These are phyloP conservation scores for Monarcha castaneiventris DNA, from an alignment of 2,113 vertebrate species.

Conservation along the genomic window DNA sequence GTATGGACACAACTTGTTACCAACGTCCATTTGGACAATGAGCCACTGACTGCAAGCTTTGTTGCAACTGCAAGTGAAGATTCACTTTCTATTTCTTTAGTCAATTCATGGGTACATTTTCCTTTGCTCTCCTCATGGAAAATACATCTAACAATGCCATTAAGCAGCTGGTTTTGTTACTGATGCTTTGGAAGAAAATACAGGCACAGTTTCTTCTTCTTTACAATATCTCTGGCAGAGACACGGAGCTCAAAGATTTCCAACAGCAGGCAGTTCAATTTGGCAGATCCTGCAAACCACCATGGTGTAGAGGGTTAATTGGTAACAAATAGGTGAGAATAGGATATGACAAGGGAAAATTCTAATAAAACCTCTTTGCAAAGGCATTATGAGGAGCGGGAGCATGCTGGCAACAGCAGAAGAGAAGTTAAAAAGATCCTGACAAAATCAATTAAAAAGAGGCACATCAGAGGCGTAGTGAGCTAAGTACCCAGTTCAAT, in stretches of 20 bases:
- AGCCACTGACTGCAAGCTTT: background rate
- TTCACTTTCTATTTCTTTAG: background rate
- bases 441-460: background rate
- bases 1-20: background rate
- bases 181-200: background rate
- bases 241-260: background rate
- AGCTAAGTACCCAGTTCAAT: background rate
- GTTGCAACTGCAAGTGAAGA: background rate
- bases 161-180: background rate
- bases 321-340: background rate
- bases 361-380: background rate
- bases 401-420: background rate
- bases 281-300: background rate
- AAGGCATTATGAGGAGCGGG: background rate
- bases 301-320: background rate
- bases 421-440: background rate
- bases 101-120: background rate
- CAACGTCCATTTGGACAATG: background rate
- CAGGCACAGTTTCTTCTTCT: background rate
- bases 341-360: background rate
- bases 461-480: background rate
- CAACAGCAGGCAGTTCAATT: background rate
- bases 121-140: background rate
- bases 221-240: background rate
- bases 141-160: background rate